Base-by-base conservation (phyloP, 2,113 vertebrate species). In the Alethe diademata region DNA sequence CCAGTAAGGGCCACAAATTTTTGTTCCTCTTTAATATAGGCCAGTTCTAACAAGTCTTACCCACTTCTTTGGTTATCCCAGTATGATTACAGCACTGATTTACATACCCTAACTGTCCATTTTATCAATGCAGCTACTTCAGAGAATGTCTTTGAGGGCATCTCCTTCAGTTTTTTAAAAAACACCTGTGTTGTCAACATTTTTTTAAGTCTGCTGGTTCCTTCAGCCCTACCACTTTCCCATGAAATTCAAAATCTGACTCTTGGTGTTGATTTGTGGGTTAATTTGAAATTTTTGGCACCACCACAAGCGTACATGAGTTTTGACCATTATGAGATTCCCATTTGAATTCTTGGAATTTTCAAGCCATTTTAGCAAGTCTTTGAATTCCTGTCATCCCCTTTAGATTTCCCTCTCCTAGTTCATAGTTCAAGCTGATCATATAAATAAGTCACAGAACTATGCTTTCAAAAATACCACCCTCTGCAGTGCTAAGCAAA, bases 251-350 rank as follows among this genome's bases (percentile, higher is more conserved):
- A 84, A 56, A 81, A 80, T 80, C 29, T 78, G 64, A 74, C 60
- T 91, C 72, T 95, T 86, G 23, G 67, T 72, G 93, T 97, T 88
- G 88, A 93, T 90, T 93, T 94, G 93, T 45, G 75, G 61, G 70
- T 82, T 94, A 88, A 78, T 71, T 69, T 71, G 47, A 69, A 85
- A 38, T 67, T 89, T 96, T 94, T 86, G 82, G 73, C 84, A 79
- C 60, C 38, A 78, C 47, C 73, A 45, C 38, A 91, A 85, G 33
- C 3, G 0, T 71, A 36, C 24, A 33, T 71, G 50, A 93, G 62
- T 69, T 96, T 78, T 26, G 8, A 43, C 36, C 45, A 23, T 14
- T 62, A 71, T 57, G 88, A 93, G 12, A 67, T 81, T 86, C 53
- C 74, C 51, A 51, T 69, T 20, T 86, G 86, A 92, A 96, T 96